phyloP scores from a whole-genome alignment of 2,113 vertebrate species.

The Gopherus flavomarginatus region DNA sequence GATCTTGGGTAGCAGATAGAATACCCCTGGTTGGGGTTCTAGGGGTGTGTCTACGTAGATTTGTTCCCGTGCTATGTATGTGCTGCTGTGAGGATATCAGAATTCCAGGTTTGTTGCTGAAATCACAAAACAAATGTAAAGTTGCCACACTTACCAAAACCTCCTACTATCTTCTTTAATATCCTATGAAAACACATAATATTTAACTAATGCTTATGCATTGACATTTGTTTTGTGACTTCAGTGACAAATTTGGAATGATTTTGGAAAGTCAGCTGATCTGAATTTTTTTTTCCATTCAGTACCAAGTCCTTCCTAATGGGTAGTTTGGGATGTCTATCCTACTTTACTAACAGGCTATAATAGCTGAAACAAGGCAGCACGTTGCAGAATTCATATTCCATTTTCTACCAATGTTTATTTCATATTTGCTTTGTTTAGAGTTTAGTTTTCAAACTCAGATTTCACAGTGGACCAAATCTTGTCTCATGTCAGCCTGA shows the following conservation, averaged over 20 bases:
- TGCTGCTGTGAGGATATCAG: not conserved
- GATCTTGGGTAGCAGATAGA: too few species aligned
- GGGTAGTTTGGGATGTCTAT: not conserved
- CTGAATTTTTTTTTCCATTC: not conserved
- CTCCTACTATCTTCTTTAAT: too few species aligned
- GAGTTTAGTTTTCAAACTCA: not conserved
- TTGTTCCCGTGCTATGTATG: not conserved
- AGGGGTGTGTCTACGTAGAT: too few species aligned
- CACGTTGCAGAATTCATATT: not conserved
- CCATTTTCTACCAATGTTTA: fast-evolving
- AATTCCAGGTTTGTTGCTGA: not conserved
- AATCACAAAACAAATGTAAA: not conserved
- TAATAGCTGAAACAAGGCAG: fast-evolving
- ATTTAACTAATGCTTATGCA: fast-evolving
- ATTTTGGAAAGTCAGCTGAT: not conserved
- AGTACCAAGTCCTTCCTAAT: fast-evolving
- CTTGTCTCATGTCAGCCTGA: not conserved
- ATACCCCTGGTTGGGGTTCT: too few species aligned
- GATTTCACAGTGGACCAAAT: not conserved
- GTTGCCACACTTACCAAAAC: not conserved
- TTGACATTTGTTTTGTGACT: not conserved
- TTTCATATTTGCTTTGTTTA: not conserved
- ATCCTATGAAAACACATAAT: not conserved
- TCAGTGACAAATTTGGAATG: not conserved
- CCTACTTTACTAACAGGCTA: not conserved